Base-by-base conservation (phyloP, 2,113 vertebrate species). In the Saccopteryx leptura region DNA sequence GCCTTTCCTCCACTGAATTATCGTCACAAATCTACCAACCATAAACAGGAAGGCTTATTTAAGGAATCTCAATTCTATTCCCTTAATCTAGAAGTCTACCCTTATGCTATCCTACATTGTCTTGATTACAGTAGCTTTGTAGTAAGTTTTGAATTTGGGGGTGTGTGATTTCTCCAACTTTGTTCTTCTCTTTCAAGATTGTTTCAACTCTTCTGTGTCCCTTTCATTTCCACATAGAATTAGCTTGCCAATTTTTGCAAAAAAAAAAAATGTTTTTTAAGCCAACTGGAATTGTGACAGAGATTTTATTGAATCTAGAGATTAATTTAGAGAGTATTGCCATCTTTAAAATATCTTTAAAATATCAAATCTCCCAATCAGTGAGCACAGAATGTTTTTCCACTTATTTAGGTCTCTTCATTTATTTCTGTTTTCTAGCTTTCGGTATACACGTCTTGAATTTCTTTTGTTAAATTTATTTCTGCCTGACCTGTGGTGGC, bases 371-470 rank as follows among this genome's bases (percentile, higher is more conserved):
- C 89, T 91, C 31, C 56, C 19, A 63, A 31, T 33, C 28, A 83
- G 58, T 58, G 31, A 58, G n/a, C 13, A 24, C 26, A 18, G 18
- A 48, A 58, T 50, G 19, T 65, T 66, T 58, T 58, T 89, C 2
- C 21, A 58, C 14, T 6, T 14, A 58, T 58, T 89, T 33, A 50
- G 85, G 21, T 48, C 71, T 84, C 48, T 39, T 39, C 9, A 13
- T 66, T 75, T 89, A 48, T 26, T 66, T 66, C 66, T 31, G 11
- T 84, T 94, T 76, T 90, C 52, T 81, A n/a, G n/a, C n/a, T 93
- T 93, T 65, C 68, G 56, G 28, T 91, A 18, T 80, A 60, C 14
- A 18, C 7, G 9, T 61, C 39, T 91, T 72, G 9, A 9, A 71
- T 13, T 82, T 54, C 54, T 83, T 92, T 76, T 56, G 48, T 83